Evolutionary conservation across 2,888 invertebrate species (phyloP).

Genomic region (Zhuqinia jingwanae): DNA sequence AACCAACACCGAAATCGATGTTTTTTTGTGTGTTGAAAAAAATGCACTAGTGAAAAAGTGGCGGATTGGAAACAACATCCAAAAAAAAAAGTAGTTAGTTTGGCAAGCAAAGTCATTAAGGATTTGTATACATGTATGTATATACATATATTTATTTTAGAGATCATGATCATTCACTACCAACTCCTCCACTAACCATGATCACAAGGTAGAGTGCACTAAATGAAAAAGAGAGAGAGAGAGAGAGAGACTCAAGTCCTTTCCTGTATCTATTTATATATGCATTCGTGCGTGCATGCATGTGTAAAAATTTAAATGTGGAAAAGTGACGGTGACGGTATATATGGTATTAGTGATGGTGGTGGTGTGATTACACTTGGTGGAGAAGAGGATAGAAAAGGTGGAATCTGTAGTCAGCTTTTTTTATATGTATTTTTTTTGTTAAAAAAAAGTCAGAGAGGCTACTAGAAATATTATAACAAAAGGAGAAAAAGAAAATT

Average conservation of each 20-base stretch:
- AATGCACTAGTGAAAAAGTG: no score
- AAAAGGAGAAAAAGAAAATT: slow-evolving; percentile 14
- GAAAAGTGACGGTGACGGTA: neutral
- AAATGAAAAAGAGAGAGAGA: no score
- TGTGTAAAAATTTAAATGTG: slow-evolving; percentile 1
- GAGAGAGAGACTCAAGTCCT: no score
- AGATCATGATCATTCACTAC: neutral
- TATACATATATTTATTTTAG: neutral
- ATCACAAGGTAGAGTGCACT: no score
- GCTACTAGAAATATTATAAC: neutral
- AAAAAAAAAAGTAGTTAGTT: slow-evolving; percentile 20
- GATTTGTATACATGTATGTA: no score
- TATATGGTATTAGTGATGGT: neutral
- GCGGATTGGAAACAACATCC: neutral
- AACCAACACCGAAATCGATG: no score
- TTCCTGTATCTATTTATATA: neutral
- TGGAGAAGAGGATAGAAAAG: no score
- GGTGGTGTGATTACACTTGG: neutral
- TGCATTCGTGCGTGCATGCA: neutral
- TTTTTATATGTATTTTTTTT: no score
- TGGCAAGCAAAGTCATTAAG: slow-evolving; percentile 45
- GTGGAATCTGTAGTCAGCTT: neutral
- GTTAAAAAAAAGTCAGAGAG: neutral
- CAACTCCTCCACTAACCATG: no score
- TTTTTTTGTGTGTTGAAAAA: no score